Conservation (phyloP, 64 coral and sea anemone genomes). For the Dendrophyllia cribrosa region DNA sequence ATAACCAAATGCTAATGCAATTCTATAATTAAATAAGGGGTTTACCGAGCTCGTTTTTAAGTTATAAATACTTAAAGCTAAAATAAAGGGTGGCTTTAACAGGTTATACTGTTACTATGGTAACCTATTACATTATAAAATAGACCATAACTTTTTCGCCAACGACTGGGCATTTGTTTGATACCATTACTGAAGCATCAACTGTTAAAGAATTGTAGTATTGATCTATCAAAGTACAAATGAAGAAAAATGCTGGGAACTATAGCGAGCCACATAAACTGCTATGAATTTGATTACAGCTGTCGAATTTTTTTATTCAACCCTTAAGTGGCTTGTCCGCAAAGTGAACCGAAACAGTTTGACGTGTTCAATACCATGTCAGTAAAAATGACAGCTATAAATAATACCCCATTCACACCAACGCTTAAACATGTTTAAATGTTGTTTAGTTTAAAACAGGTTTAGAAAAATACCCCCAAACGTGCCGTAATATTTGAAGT, state of each 20-base stretch:
- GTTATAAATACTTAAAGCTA: too few relatives aligned
- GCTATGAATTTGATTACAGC: too few relatives aligned
- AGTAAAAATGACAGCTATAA: background rate
- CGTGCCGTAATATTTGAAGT: too few relatives aligned
- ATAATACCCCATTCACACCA: too few relatives aligned
- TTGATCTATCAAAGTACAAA: background rate
- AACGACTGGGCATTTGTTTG: background rate
- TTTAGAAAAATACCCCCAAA: too few relatives aligned
- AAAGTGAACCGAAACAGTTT: background rate
- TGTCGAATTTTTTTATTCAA: background rate
- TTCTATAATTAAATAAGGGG: too few relatives aligned
- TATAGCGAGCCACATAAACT: too few relatives aligned
- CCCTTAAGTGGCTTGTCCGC: background rate
- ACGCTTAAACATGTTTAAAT: too few relatives aligned
- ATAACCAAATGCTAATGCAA: too few relatives aligned
- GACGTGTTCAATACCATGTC: background rate
- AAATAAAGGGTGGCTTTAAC: background rate
- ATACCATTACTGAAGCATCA: background rate
- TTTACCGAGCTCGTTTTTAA: too few relatives aligned
- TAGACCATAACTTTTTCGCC: background rate
- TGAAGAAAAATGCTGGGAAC: too few relatives aligned
- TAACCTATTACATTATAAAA: background rate
- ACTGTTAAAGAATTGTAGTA: background rate
- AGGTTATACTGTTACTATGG: background rate
- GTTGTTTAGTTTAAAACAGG: too few relatives aligned